Base-by-base conservation (phyloP, 2,797 vertebrate genomes). In the Menidia menidia region DNA sequence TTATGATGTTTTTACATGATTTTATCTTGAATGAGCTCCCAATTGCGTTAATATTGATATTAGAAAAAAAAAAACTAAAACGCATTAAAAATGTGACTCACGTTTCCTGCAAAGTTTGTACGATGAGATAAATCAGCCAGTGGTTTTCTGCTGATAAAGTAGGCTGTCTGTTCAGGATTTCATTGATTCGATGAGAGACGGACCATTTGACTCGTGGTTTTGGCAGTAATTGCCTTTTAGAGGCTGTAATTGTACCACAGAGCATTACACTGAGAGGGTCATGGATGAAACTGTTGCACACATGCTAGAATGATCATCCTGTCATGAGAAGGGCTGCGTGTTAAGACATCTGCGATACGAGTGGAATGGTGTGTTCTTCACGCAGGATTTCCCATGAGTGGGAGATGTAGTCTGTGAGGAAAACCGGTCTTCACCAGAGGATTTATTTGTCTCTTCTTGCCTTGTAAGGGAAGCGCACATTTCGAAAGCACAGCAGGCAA, bases 141-240 rank as follows among this genome's bases (percentile, higher is more conserved):
- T 10, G 1, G 31, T 55, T 73, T 73, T 69, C 56, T 7, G 31
- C 52, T 35, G 16, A 65, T 66, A 72, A 78, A 78, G 56, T 25
- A 25, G 25, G 25, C 25, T 25, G 25, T 25, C 67, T 64, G 2
- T 69, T 70, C 63, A 71, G 13, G 19, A 56, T 68, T 79, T 53
- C 55, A 76, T 72, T 71, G 79, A 82, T 74, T 77, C 64, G n/a
- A 31, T 64, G 45, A 73, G 67, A 73, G 53, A 85, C 73, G 9
- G 52, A 50, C 54, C 9, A 14, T 64, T 82, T 58, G 47, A 73
- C 77, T 73, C 64, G 47, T 10, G 59, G 72, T 78, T 67, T 45
- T 58, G 57, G 70, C 58, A 31, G 65, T 81, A 77, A 82, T 78
- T 60, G 62, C 60, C 58, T 75, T 78, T 69, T 59, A 58, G 55